A percentile compares a stretch with the other conserved stretches of the same genome.
phyloP scores from a whole-genome alignment of 2,797 vertebrate species.

The Poecilia gillii region DNA sequence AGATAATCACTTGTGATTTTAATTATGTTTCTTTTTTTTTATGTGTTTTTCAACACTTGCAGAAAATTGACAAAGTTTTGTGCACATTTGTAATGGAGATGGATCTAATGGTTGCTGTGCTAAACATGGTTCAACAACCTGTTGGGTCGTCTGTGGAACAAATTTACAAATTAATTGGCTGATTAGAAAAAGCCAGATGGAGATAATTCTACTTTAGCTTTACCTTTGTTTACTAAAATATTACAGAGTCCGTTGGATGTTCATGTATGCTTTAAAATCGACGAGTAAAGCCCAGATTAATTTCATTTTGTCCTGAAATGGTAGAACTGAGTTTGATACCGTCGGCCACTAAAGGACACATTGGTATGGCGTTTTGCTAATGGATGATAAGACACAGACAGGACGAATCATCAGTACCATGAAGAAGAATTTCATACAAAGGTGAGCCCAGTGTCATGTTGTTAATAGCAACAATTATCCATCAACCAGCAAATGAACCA shows the following conservation, averaged over 20 bases:
- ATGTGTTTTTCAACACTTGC: too few relatives aligned
- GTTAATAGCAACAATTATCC: constrained; percentile 76
- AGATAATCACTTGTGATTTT: too few relatives aligned
- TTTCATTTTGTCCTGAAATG: not conserved
- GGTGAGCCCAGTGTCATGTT: constrained; percentile 70
- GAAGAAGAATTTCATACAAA: constrained; percentile 67
- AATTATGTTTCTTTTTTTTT: too few relatives aligned
- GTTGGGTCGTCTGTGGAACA: not conserved
- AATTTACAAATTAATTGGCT: not conserved
- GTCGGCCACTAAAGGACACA: constrained; percentile 54
- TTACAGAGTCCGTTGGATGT: not conserved
- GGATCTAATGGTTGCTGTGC: not conserved
- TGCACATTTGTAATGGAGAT: too few relatives aligned
- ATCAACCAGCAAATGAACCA: constrained; percentile 72
- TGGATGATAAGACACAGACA: constrained; percentile 64
- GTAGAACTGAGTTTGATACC: not conserved
- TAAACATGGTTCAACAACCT: not conserved
- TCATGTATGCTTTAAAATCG: not conserved
- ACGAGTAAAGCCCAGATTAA: not conserved
- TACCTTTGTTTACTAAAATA: not conserved
- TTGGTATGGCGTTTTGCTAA: constrained; percentile 48
- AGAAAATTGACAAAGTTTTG: too few relatives aligned
- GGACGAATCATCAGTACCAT: constrained; percentile 65
- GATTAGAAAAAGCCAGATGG: too few relatives aligned
- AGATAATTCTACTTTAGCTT: not conserved